Base-by-base conservation (phyloP, 1,140 invertebrate species). In the Papilio machaon region DNA sequence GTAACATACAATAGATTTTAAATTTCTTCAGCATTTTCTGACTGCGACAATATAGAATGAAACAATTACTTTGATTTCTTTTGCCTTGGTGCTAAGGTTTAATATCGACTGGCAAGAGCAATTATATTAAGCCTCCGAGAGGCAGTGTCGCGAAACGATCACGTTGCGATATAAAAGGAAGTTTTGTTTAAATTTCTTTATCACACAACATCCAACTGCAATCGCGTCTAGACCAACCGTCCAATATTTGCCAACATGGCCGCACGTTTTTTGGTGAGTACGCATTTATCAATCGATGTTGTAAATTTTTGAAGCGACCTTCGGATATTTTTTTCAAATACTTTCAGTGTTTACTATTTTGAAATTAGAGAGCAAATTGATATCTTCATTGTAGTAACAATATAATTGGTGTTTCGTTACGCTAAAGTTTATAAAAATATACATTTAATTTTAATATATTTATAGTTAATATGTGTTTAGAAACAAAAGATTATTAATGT, bases 131-230 rank as follows among this genome's bases (percentile, higher is more conserved):
- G 85, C 78, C 80, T 84, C 81, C 76, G 85, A 91, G 91, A 91
- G 85, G 88, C 91, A 91, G 87, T 92, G 92, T 94, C 93, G 92
- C 91, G 92, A 93, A 93, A 92, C 91, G 83, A 91, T 85, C 91
- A 94, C 92, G 93, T 94, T 92, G 91, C 88, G 84, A 93, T 94
- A 94, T 94, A 94, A 93, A 94, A 93, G 91, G 91, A 94, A 92
- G 90, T 93, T 91, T 91, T 90, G 91, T 92, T 89, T 87, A 92
- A 94, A 92, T 92, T 91, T 93, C 89, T 94, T 92, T 92, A 93
- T 91, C 93, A 93, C 87, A 94, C 82, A 91, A 88, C 88, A 80
- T 82, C 85, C 84, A 89, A 80, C 88, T 86, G 90, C 85, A 85
- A 85, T 83, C 84, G 88, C 87, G 92, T 82, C 89, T 88, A 88